Evolutionary conservation across 2,888 invertebrate genomes (phyloP).

Genomic region (Chrysodeixis includens): DNA sequence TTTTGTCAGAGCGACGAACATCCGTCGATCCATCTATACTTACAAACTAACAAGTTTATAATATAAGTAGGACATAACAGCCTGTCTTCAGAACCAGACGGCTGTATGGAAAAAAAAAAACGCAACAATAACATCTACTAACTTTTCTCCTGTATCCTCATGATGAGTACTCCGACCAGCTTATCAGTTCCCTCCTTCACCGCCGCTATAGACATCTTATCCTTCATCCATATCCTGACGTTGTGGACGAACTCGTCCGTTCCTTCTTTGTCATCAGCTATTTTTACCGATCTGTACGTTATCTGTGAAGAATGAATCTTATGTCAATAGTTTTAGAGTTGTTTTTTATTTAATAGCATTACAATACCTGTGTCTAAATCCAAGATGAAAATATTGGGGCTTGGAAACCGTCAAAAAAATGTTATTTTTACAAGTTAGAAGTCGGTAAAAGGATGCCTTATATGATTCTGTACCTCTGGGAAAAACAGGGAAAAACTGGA

Average conservation of each 20-base stretch:
- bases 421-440: too few species aligned
- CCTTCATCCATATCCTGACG: constrained; percentile 84
- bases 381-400: too few species aligned
- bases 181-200: constrained; percentile 83
- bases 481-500: too few species aligned
- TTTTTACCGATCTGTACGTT: constrained; percentile 80
- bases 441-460: too few species aligned
- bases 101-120: not conserved
- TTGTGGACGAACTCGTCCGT: constrained; percentile 82
- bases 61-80: not conserved
- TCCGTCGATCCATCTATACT: too few species aligned
- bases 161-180: constrained; percentile 80
- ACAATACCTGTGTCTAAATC: too few species aligned
- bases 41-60: not conserved
- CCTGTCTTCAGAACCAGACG: not conserved
- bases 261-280: constrained; percentile 78
- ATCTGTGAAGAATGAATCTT: constrained; percentile 66
- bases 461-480: too few species aligned
- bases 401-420: too few species aligned
- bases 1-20: too few species aligned
- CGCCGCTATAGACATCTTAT: constrained; percentile 85
- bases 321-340: not conserved
- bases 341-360: too few species aligned
- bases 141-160: constrained; percentile 87
- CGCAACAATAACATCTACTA: constrained; percentile 38